A percentile compares a stretch with the other conserved stretches of the same genome.
Evolutionary conservation across 2,113 vertebrate genomes (phyloP).

Genomic region (Ploceus nigricollis): DNA sequence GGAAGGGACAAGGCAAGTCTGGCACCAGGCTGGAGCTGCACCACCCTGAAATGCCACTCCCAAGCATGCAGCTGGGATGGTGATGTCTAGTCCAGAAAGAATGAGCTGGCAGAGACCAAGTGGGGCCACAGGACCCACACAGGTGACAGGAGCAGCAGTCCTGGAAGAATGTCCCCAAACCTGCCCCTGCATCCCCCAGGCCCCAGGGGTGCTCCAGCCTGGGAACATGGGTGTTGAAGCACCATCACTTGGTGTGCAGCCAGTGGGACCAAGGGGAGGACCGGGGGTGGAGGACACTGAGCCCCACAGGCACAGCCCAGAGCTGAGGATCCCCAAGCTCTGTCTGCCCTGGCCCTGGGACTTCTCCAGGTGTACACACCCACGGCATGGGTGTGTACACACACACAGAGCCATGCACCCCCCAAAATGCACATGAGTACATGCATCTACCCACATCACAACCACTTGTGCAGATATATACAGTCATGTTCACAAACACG

Average conservation of each 20-base stretch:
- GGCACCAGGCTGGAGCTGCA: background rate
- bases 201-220: rapidly evolving
- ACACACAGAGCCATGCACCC: background rate
- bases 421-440: background rate
- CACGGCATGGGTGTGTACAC: rapidly evolving
- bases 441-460: background rate
- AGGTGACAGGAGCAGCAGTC: background rate
- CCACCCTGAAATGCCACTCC: background rate
- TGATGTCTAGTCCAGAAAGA: background rate
- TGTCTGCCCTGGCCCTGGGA: background rate
- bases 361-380: background rate
- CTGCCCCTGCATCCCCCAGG: background rate
- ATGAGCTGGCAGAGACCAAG: background rate
- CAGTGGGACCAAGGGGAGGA: background rate
- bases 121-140: background rate
- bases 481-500: rapidly evolving
- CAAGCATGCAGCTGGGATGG: background rate
- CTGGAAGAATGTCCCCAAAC: background rate
- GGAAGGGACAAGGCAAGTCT: background rate
- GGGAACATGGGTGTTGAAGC: background rate
- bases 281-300: rapidly evolving
- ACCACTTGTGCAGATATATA: background rate
- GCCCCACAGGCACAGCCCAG: background rate
- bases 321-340: background rate
- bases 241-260: background rate